Conservation (phyloP, 2,888 invertebrate species). For the Adelognathus sp. region DNA sequence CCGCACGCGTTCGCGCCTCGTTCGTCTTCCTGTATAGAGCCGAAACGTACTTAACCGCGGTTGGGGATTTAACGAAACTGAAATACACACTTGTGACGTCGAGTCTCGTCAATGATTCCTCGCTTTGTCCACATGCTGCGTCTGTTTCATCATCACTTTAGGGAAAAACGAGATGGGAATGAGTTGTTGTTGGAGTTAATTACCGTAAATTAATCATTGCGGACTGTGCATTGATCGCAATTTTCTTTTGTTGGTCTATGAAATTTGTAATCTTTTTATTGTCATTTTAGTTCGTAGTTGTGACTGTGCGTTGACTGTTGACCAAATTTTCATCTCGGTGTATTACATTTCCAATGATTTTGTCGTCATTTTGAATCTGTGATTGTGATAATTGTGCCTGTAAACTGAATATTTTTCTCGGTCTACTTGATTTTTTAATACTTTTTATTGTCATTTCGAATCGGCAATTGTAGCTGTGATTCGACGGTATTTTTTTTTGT, state of each 20-base stretch:
- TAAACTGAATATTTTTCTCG: too few species aligned
- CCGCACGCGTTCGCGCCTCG: constrained; percentile 31
- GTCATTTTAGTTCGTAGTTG: not conserved
- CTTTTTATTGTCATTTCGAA: too few species aligned
- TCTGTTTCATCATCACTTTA: constrained; percentile 38
- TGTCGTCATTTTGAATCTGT: too few species aligned
- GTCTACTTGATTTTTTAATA: too few species aligned
- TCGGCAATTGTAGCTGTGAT: too few species aligned
- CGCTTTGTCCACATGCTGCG: too few species aligned
- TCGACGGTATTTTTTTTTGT: too few species aligned
- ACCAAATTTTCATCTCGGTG: not conserved
- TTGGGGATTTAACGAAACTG: constrained; percentile 10
- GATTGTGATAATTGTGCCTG: too few species aligned
- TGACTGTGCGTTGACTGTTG: not conserved
- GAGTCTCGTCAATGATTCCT: too few species aligned
- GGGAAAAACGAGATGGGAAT: not conserved
- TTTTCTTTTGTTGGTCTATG: not conserved
- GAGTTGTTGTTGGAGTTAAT: constrained; percentile 36
- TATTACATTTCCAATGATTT: too few species aligned
- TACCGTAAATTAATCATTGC: constrained; percentile 41
- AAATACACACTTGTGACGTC: constrained; percentile 19
- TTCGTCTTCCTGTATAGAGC: not conserved
- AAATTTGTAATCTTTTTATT: not conserved
- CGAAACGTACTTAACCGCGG: not conserved
- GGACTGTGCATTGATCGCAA: not conserved